Base-by-base conservation (phyloP, 2,888 invertebrate genomes). In the Epinotia ramella region DNA sequence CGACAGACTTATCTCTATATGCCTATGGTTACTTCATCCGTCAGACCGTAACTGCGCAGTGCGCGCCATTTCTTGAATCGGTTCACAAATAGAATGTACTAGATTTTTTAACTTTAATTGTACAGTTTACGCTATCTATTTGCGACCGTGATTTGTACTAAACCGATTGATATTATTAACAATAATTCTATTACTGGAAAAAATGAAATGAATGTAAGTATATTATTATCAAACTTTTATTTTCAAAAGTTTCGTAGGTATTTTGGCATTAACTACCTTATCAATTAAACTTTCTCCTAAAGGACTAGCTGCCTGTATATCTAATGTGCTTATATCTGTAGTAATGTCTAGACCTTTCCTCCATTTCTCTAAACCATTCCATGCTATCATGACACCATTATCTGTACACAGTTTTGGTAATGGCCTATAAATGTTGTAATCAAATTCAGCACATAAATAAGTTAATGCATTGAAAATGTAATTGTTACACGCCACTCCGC, bases 331-430 rank as follows among this genome's bases (percentile, higher is more conserved):
- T 71, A 97, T 93, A 86, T 97, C 95, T 78, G 84, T 90, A 68
- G 91, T 81, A 78, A 96, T 87, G 78, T 96, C 96, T 78, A 91
- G 81, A 24, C 95, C 90, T 74, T 87, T 89, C 77, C 83, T 90
- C 94, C 96, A 97, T 89, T 96, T 97, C 90, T 99, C 99, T 71
- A 98, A 95, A 4, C 98, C 99, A 94, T 99, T 99, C 99, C 99
- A 99, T 46, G 99, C 99, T 85, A 99, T 98, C 99, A 99, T 99
- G 44, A 99, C 96, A 24, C 99, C 99, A 95, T 99, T 99, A 89
- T 99, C 99, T 0, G 98, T 99, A 88, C 99, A 99, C 57, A 99
- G 95, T 83, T 96, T 95, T 56, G 97, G 96, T 0, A 97, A 96
- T 9, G 99, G 99, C 79, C 97, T 96, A 73, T 96, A 95, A 56